Evolutionary conservation across 1,140 invertebrate genomes (phyloP).

Genomic region (Trachymyrmex cornetzi): DNA sequence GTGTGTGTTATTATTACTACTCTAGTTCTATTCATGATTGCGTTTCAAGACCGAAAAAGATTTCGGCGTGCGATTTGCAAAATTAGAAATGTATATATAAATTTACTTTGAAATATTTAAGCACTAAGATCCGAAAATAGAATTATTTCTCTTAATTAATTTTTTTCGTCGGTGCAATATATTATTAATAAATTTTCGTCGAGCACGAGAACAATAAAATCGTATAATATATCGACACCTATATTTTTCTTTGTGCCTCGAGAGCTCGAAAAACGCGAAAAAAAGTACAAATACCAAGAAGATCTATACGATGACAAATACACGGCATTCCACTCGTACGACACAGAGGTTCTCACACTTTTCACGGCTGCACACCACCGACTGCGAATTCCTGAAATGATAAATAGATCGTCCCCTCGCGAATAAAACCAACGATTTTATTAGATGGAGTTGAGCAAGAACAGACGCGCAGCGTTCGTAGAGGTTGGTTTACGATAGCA

Average conservation of each 20-base stretch:
- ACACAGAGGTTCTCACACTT: constrained; percentile 11
- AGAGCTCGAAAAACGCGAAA: neutral
- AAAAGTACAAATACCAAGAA: neutral
- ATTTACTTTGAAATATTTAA: no score
- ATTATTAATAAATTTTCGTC: neutral
- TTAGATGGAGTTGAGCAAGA: constrained; percentile 22
- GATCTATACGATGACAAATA: neutral
- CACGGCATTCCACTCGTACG: neutral
- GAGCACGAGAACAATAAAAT: constrained; percentile 17
- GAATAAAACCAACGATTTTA: constrained; percentile 47
- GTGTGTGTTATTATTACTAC: no score
- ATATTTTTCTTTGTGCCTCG: neutral
- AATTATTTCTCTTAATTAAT: no score
- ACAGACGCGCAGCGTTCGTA: constrained; percentile 2
- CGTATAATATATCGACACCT: neutral
- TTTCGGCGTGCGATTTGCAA: no score
- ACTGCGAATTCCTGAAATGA: constrained; percentile 1
- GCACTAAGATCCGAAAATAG: no score
- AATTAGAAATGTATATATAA: no score
- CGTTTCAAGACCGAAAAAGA: no score
- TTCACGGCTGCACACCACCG: neutral
- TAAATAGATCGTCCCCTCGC: constrained; percentile 30
- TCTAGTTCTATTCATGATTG: no score
- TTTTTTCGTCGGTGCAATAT: no score
- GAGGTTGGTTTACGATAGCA: constrained; percentile 25